These are phyloP conservation scores for Gymnothorax javanicus DNA, from an alignment of 2,797 vertebrate genomes.

Conservation along the genomic window DNA sequence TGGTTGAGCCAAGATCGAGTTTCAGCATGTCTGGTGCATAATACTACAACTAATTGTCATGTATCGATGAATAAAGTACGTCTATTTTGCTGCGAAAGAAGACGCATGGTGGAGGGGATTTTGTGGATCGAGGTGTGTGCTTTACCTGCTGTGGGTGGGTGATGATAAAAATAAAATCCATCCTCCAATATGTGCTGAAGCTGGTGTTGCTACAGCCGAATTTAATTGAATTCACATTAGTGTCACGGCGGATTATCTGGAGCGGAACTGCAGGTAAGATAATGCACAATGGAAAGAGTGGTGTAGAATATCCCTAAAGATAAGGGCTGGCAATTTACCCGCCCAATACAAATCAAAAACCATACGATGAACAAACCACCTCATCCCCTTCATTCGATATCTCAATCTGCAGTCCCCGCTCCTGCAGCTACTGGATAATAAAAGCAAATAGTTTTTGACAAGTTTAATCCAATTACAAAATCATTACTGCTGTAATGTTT, in stretches of 20 bases:
- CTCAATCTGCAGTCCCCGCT: conserved; percentile 45
- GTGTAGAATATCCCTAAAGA: conserved; percentile 62
- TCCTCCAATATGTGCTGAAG: conserved; percentile 11
- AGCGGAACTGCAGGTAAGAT: conserved; percentile 58
- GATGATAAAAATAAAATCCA: conserved; percentile 5
- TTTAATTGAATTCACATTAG: conserved; percentile 71
- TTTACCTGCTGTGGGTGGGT: conserved; percentile 23
- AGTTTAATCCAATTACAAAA: conserved; percentile 56
- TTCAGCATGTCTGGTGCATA: too few species aligned
- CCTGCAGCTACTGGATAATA: conserved; percentile 32
- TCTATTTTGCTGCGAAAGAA: conserved; percentile 29
- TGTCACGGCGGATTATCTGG: conserved; percentile 68
- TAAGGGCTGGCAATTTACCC: conserved; percentile 67
- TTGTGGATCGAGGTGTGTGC: conserved; percentile 24
- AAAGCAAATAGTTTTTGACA: conserved; percentile 42
- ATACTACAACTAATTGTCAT: neutral
- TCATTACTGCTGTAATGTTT: conserved; percentile 46
- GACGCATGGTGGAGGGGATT: conserved; percentile 43
- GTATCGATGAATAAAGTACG: neutral
- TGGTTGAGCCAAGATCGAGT: too few species aligned
- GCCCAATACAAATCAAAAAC: conserved; percentile 51
- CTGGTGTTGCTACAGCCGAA: conserved; percentile 45
- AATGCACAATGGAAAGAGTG: conserved; percentile 63
- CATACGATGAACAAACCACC: conserved; percentile 55
- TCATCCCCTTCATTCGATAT: conserved; percentile 54